A percentile compares a stretch with the other conserved stretches of the same genome.
Evolutionary conservation across 2,113 vertebrate species (phyloP).

Genomic region (Tragelaphus strepsiceros): DNA sequence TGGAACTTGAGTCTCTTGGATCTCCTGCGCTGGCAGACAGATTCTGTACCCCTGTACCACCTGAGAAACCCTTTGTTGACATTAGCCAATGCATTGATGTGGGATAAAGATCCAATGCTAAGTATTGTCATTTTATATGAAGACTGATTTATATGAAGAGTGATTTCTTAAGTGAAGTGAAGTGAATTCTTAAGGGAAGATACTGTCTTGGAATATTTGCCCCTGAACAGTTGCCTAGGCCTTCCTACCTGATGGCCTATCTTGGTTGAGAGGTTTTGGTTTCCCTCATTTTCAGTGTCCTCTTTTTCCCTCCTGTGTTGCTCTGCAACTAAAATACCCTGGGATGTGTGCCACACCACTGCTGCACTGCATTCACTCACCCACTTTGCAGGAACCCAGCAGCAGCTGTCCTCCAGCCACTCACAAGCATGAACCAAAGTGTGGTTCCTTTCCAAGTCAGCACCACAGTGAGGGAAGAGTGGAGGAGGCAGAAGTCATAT

Average conservation of each 20-base stretch:
- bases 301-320: not conserved
- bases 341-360: not conserved
- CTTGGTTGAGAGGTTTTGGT: not conserved
- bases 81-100: not conserved
- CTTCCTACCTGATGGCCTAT: not conserved
- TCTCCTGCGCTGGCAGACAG: not conserved
- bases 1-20: not conserved
- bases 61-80: not conserved
- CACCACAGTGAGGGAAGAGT: not conserved
- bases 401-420: not conserved
- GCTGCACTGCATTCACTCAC: not conserved
- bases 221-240: not conserved
- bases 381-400: not conserved
- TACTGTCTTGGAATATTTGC: not conserved
- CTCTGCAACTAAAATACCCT: not conserved
- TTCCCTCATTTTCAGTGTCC: not conserved
- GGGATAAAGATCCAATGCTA: not conserved
- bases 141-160: not conserved
- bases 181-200: not conserved
- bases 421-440: not conserved
- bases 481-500: not conserved
- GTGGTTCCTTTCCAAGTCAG: not conserved
- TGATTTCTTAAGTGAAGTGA: too few relatives aligned
- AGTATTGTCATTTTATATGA: not conserved
- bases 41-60: not conserved